phyloP scores from a whole-genome alignment of 1,140 invertebrate species.

The Vanessa tameamea region DNA sequence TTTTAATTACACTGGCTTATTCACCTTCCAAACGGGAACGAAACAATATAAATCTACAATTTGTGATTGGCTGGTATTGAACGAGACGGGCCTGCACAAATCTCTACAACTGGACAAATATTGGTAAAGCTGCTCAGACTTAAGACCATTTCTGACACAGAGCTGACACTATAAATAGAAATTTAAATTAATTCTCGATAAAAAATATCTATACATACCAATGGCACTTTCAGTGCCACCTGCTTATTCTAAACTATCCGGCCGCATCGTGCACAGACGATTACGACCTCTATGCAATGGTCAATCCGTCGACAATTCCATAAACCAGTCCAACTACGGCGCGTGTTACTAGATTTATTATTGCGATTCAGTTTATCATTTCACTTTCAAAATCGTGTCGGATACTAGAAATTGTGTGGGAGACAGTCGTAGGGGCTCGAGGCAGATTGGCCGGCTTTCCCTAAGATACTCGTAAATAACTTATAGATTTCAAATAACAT shows the following conservation, averaged over 20 bases:
- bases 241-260: slow-evolving; percentile 21
- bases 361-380: slow-evolving; percentile 59
- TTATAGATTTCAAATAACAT: slow-evolving; percentile 68
- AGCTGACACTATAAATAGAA: slow-evolving; percentile 1
- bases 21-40: no score
- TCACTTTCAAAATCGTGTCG: slow-evolving; percentile 70
- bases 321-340: slow-evolving; percentile 33
- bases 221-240: slow-evolving; percentile 30
- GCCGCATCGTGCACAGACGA: slow-evolving; percentile 24
- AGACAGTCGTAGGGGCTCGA: slow-evolving; percentile 57
- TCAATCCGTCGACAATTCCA: slow-evolving; percentile 40
- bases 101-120: background rate
- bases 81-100: no score
- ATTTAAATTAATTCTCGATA: slow-evolving; percentile 2
- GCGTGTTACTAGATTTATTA: slow-evolving; percentile 60
- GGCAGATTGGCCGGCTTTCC: slow-evolving; percentile 62
- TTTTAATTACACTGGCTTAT: no score
- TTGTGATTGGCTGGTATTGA: no score
- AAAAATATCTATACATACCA: slow-evolving; percentile 21
- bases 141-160: background rate
- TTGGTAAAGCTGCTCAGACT: background rate
- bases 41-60: no score
- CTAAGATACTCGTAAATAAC: slow-evolving; percentile 65
- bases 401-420: slow-evolving; percentile 66
- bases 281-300: slow-evolving; percentile 28